A percentile compares a stretch with the other conserved stretches of the same genome.
Evolutionary conservation across 2,113 vertebrate genomes (phyloP).

Genomic region (Dendrocopos noguchii): DNA sequence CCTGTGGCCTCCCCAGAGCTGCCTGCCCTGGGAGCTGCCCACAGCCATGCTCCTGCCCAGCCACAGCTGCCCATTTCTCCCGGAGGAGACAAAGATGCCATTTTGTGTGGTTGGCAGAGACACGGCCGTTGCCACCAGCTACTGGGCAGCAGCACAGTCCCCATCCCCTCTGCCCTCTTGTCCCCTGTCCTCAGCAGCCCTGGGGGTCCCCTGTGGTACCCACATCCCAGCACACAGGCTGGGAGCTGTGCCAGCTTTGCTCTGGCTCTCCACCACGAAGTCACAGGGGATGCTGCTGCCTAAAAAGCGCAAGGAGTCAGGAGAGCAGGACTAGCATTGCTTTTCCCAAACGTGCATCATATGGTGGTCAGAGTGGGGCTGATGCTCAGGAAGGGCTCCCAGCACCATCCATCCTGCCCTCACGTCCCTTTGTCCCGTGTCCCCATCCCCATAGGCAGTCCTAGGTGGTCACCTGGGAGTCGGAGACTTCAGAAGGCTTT

Average conservation of each 20-base stretch:
- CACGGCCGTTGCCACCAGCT: not conserved
- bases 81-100: not conserved
- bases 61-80: not conserved
- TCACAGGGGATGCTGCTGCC: not conserved
- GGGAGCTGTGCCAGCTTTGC: not conserved
- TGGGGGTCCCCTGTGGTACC: not conserved
- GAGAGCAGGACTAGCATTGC: not conserved
- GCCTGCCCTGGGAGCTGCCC: not conserved
- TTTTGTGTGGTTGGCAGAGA: conserved; percentile 33
- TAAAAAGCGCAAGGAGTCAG: not conserved
- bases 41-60: not conserved
- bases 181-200: not conserved
- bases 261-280: fast-evolving
- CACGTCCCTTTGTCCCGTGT: no score
- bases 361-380: fast-evolving
- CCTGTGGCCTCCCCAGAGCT: not conserved
- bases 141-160: conserved; percentile 26
- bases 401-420: not conserved
- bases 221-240: not conserved
- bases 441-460: fast-evolving
- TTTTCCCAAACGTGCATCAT: fast-evolving
- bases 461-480: conserved; percentile 86
- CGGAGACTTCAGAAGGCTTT: conserved; percentile 94
- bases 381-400: not conserved
- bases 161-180: not conserved